Percentiles rank a stretch among this genome's conserved stretches.
These are phyloP conservation scores for Aplodontia rufa DNA, from an alignment of 2,113 vertebrate genomes.

Conservation along the genomic window DNA sequence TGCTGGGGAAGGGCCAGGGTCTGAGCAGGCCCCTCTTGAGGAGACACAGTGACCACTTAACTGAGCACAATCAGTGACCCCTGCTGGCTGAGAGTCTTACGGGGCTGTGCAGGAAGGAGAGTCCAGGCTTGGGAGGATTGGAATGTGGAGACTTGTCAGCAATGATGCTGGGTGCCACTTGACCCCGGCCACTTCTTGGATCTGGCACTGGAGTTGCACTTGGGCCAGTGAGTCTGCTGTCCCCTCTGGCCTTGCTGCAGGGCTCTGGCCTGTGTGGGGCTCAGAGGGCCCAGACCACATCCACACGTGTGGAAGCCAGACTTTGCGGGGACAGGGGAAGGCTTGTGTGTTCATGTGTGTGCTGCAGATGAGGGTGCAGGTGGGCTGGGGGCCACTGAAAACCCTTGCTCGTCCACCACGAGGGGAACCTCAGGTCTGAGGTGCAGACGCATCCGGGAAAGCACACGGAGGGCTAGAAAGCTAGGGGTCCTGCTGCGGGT, in stretches of 20 bases:
- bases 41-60: no score
- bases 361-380: background rate
- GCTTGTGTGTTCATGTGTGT: background rate
- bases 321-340: background rate
- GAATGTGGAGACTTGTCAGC: no score
- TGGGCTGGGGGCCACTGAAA: background rate
- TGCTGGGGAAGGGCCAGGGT: background rate
- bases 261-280: background rate
- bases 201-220: background rate
- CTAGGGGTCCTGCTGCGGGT: background rate
- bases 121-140: rapidly evolving
- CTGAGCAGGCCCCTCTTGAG: rapidly evolving
- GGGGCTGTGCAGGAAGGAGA: background rate
- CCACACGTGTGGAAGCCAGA: background rate
- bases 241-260: background rate
- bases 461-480: background rate
- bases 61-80: rapidly evolving
- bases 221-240: rapidly evolving
- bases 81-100: rapidly evolving
- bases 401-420: rapidly evolving
- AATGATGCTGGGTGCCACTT: rapidly evolving
- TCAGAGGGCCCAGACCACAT: rapidly evolving
- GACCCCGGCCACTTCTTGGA: background rate
- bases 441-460: rapidly evolving
- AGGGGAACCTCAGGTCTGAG: background rate